A percentile compares a stretch with the other conserved stretches of the same genome.
Evolutionary conservation across 2,113 vertebrate species (phyloP).

Genomic region (Hippocampus zosterae): DNA sequence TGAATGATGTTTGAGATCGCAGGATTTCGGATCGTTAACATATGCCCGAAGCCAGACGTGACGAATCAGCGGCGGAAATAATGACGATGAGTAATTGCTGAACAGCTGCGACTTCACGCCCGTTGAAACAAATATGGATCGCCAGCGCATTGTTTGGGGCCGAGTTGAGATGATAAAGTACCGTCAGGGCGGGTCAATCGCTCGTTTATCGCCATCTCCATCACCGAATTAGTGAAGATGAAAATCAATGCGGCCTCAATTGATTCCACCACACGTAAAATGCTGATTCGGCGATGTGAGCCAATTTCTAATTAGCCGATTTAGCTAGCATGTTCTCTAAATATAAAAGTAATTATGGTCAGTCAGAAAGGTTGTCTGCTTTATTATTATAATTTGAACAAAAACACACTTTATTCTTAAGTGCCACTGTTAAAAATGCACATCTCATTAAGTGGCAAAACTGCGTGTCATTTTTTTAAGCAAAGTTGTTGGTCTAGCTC

Average conservation of each 20-base stretch:
- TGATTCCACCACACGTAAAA: background rate
- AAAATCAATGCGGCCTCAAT: slow-evolving; percentile 14
- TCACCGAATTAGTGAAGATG: slow-evolving; percentile 21
- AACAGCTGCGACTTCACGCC: background rate
- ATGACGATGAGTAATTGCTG: background rate
- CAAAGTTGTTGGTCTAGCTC: too few species aligned
- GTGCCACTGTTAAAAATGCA: too few species aligned
- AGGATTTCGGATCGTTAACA: background rate
- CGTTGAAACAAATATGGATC: background rate
- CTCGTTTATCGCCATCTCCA: slow-evolving; percentile 14
- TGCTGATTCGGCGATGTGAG: background rate
- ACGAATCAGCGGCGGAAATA: background rate
- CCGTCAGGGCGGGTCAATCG: slow-evolving; percentile 10
- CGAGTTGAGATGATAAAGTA: slow-evolving; percentile 9
- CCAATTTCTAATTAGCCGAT: background rate
- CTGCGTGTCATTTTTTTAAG: too few species aligned
- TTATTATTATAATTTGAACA: too few species aligned
- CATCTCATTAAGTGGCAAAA: too few species aligned
- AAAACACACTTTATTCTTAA: too few species aligned
- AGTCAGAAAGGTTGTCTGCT: too few species aligned
- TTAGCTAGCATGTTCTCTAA: too few species aligned
- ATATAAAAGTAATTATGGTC: too few species aligned
- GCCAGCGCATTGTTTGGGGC: background rate
- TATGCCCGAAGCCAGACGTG: background rate
- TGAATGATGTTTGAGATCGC: background rate